A percentile compares a stretch with the other conserved stretches of the same genome.
These are phyloP conservation scores for Drosophila macrothrix DNA, from an alignment of 2,888 invertebrate species.

Conservation along the genomic window DNA sequence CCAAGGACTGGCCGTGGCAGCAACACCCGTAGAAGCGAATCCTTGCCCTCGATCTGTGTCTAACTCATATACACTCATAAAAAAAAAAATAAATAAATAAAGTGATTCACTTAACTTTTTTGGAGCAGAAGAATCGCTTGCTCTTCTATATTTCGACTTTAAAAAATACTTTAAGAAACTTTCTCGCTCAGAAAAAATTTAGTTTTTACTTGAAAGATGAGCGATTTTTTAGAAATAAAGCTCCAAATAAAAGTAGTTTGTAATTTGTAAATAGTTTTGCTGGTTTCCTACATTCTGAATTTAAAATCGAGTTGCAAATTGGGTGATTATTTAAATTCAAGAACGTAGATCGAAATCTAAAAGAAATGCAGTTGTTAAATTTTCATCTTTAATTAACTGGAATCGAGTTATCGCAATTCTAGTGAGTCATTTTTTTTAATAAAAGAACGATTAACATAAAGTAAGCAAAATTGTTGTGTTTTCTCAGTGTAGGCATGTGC, in stretches of 20 bases:
- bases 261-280: not conserved
- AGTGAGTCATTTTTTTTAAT: not conserved
- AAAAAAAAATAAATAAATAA: not conserved
- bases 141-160: not conserved
- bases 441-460: not conserved
- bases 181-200: not conserved
- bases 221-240: not conserved
- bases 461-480: not conserved
- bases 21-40: conserved; percentile 23
- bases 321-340: not conserved
- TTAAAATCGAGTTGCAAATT: not conserved
- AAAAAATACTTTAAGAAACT: not conserved
- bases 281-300: not conserved
- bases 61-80: conserved; percentile 9
- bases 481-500: conserved; percentile 19
- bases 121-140: not conserved
- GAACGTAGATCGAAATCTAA: not conserved
- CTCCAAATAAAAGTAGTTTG: too few relatives aligned
- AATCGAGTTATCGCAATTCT: not conserved
- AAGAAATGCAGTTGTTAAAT: not conserved
- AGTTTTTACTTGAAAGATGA: not conserved
- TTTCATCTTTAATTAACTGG: not conserved
- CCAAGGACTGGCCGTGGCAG: conserved; percentile 39
- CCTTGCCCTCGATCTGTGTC: conserved; percentile 19
- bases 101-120: not conserved